Evolutionary conservation across 2,113 vertebrate genomes (phyloP).

Genomic region (Lagopus muta): DNA sequence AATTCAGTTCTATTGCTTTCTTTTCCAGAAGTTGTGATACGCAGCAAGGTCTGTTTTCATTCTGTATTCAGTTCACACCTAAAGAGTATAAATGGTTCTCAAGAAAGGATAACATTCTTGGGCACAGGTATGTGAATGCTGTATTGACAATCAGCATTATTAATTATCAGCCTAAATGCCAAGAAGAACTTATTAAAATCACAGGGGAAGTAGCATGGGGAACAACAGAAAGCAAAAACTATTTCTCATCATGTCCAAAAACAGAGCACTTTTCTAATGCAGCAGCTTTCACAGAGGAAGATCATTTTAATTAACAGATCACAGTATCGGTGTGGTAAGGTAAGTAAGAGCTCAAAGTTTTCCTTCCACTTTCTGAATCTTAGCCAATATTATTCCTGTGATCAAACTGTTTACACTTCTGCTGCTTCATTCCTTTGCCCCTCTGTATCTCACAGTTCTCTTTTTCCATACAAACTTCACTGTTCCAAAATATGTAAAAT

Average conservation of each 20-base stretch:
- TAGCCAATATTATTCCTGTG: conserved; percentile 19
- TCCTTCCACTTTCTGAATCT: not conserved
- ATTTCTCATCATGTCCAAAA: not conserved
- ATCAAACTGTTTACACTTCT: conserved; percentile 41
- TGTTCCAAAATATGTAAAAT: not conserved
- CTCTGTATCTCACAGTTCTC: not conserved
- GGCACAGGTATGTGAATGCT: not conserved
- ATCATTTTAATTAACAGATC: not conserved
- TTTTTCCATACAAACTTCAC: not conserved
- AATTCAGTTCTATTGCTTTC: not conserved
- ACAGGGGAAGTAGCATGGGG: not conserved
- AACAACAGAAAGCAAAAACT: not conserved
- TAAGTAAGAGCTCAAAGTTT: not conserved
- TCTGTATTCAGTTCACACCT: not conserved
- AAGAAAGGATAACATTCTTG: not conserved
- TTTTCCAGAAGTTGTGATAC: not conserved
- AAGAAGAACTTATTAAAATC: not conserved
- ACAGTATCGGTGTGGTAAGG: not conserved
- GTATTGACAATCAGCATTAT: not conserved
- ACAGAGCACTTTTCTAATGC: not conserved
- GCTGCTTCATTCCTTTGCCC: not conserved
- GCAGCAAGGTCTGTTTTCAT: not conserved
- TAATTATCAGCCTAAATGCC: not conserved
- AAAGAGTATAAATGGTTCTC: not conserved
- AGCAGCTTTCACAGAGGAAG: not conserved